Conservation (phyloP, 2,888 invertebrate genomes). For the Galerucella calmariensis region DNA sequence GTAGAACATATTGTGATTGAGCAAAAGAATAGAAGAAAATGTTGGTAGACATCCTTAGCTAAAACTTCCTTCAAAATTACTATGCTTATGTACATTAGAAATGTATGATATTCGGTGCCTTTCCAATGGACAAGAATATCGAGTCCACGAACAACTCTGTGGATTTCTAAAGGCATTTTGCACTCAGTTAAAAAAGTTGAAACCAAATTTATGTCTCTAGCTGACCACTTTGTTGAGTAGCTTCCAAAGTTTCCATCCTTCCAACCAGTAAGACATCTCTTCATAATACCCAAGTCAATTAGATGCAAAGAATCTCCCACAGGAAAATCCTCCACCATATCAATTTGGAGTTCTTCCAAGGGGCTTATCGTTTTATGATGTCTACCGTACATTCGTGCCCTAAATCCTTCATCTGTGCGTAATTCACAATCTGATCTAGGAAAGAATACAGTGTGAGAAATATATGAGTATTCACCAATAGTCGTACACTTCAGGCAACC, state of each 20-base stretch:
- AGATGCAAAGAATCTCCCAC: constrained; percentile 27
- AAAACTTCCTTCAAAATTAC: constrained; percentile 31
- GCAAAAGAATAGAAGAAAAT: constrained; percentile 36
- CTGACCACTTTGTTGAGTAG: background rate
- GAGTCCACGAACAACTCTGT: constrained; percentile 27
- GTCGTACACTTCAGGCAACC: constrained; percentile 42
- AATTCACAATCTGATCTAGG: too few relatives aligned
- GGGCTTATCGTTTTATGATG: constrained; percentile 24
- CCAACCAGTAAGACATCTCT: constrained; percentile 25
- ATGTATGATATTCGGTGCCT: constrained; percentile 30
- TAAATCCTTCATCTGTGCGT: constrained; percentile 5
- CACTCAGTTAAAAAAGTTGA: constrained; percentile 22
- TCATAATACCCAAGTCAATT: constrained; percentile 32
- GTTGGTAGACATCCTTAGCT: constrained; percentile 31
- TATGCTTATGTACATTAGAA: constrained; percentile 29
- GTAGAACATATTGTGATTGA: constrained; percentile 34
- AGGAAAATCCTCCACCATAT: constrained; percentile 32
- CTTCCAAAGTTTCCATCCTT: background rate
- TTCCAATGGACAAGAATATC: constrained; percentile 31
- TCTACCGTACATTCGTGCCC: background rate
- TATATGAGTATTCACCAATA: constrained; percentile 44
- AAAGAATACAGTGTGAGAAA: constrained; percentile 33
- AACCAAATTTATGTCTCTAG: constrained; percentile 13
- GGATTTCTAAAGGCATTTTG: constrained; percentile 35
- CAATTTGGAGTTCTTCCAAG: constrained; percentile 2